A percentile compares a stretch with the other conserved stretches of the same genome.
phyloP scores from a whole-genome alignment of 2,888 invertebrate species.

The Chrysolina oricalcia region DNA sequence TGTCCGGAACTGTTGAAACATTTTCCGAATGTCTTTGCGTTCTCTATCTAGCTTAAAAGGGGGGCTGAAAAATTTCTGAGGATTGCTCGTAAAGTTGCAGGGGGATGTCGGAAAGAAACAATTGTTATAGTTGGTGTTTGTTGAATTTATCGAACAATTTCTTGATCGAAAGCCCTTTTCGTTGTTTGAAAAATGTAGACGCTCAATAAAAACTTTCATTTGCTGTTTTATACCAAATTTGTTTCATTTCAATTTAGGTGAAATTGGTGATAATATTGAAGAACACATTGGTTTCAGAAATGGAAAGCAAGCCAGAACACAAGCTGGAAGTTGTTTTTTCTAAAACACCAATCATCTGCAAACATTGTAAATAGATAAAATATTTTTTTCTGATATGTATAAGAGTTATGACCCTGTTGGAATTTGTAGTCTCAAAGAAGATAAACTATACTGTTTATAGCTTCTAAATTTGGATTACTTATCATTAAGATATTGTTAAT shows the following conservation, averaged over 20 bases:
- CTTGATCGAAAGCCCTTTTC: too few species aligned
- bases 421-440: constrained; percentile 22
- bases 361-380: constrained; percentile 73
- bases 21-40: too few species aligned
- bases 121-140: too few species aligned
- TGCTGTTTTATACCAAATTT: not conserved
- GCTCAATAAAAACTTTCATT: too few species aligned
- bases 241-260: not conserved
- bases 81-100: too few species aligned
- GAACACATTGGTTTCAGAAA: constrained; percentile 53
- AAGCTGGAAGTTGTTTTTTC: constrained; percentile 73
- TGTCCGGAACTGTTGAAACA: too few species aligned
- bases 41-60: too few species aligned
- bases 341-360: constrained; percentile 74
- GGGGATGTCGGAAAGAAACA: too few species aligned
- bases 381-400: constrained; percentile 25
- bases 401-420: constrained; percentile 26
- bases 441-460: constrained; percentile 34
- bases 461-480: constrained; percentile 35
- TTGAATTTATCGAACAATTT: too few species aligned
- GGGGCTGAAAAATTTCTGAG: too few species aligned
- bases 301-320: constrained; percentile 66
- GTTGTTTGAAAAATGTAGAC: too few species aligned
- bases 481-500: constrained; percentile 31
- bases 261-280: too few species aligned